Percentiles rank a stretch among this genome's conserved stretches.
Conservation (phyloP, 2,888 invertebrate genomes). For the Scaptodrosophila latifasciaeformis region DNA sequence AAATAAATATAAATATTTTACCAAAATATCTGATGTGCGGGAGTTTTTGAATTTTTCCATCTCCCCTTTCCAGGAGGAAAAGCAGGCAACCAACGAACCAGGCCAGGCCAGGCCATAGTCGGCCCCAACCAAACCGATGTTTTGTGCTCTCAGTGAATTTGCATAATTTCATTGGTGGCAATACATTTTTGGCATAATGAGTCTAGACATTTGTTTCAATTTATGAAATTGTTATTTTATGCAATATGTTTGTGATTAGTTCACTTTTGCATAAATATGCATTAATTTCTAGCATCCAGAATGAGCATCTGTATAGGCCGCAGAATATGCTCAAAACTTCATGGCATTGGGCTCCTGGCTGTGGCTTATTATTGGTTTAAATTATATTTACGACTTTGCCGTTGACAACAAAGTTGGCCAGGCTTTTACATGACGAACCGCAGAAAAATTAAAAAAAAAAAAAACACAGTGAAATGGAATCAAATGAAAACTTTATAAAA, state of each 20-base stretch:
- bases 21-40: slow-evolving; percentile 5
- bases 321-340: neutral
- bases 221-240: slow-evolving; percentile 62
- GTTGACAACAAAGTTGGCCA: neutral
- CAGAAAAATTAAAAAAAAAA: neutral
- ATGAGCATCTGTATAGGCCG: no score
- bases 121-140: no score
- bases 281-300: slow-evolving; percentile 11
- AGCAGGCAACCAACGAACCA: no score
- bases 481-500: slow-evolving; percentile 33
- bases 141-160: no score
- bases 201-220: slow-evolving; percentile 63
- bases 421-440: no score
- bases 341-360: no score
- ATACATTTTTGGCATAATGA: slow-evolving; percentile 57
- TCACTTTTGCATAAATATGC: slow-evolving; percentile 54
- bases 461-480: slow-evolving; percentile 29
- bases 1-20: slow-evolving; percentile 25
- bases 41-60: no score
- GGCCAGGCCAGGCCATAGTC: no score
- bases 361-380: neutral
- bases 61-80: no score
- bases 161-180: slow-evolving; percentile 54
- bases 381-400: slow-evolving; percentile 18
- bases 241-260: slow-evolving; percentile 63